Percentiles rank a stretch among this genome's conserved stretches.
These are phyloP conservation scores for Phlogophora meticulosa DNA, from an alignment of 2,888 invertebrate genomes.

Conservation along the genomic window DNA sequence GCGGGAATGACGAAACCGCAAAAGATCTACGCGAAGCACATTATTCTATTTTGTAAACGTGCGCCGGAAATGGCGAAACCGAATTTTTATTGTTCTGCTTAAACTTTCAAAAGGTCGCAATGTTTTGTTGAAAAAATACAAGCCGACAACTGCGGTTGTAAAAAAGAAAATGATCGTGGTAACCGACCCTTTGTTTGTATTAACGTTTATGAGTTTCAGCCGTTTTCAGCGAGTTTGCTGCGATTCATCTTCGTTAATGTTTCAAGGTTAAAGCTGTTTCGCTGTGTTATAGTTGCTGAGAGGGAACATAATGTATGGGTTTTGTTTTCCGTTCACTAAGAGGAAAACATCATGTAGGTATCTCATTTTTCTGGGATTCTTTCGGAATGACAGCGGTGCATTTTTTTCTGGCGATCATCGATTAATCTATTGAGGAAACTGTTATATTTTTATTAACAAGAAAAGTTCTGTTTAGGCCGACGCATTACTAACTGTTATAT, in stretches of 20 bases:
- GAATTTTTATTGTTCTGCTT: conserved; percentile 61
- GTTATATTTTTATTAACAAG: too few relatives aligned
- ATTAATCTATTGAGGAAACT: too few relatives aligned
- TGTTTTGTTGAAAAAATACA: conserved; percentile 63
- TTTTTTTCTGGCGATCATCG: too few relatives aligned
- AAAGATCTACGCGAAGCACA: conserved; percentile 52
- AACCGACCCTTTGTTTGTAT: conserved; percentile 61
- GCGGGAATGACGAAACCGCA: conserved; percentile 34
- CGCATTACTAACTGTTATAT: too few relatives aligned
- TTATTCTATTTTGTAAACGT: conserved; percentile 54
- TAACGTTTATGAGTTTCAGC: conserved; percentile 61
- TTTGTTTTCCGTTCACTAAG: conserved; percentile 20
- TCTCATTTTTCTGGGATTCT: too few relatives aligned
- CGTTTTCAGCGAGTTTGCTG: conserved; percentile 44
- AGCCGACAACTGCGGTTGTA: conserved; percentile 56
- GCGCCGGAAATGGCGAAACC: conserved; percentile 55
- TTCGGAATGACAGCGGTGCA: too few relatives aligned
- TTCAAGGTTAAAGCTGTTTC: conserved; percentile 45
- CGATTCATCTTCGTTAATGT: conserved; percentile 56
- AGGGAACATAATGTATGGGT: not conserved
- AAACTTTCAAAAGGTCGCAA: conserved; percentile 60
- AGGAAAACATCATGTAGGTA: not conserved
- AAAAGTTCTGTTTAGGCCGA: too few relatives aligned
- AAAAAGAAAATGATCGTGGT: conserved; percentile 62
- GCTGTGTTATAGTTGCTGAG: conserved; percentile 21